Percentiles rank a stretch among this genome's conserved stretches.
Evolutionary conservation across 1,140 invertebrate genomes (phyloP).

Genomic region (Caenorhabditis remanei): DNA sequence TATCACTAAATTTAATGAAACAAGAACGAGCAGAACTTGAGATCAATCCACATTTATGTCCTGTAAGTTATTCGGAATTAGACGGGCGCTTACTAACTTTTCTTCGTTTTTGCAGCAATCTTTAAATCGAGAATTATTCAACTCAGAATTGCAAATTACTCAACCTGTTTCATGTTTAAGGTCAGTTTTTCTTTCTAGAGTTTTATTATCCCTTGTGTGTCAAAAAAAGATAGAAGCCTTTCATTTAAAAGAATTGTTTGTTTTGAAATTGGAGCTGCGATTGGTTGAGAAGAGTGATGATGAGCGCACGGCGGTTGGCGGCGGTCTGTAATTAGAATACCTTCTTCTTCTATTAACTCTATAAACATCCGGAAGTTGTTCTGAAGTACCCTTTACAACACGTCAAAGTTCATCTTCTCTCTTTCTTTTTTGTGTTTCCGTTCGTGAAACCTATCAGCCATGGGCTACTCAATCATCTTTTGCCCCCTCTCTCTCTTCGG

Average conservation of each 20-base stretch:
- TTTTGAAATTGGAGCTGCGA: neutral
- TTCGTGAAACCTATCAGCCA: slow-evolving; percentile 7
- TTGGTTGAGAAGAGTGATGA: neutral
- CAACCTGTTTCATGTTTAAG: slow-evolving; percentile 66
- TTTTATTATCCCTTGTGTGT: neutral
- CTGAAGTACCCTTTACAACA: neutral
- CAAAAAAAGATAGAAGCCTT: neutral
- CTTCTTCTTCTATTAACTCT: slow-evolving; percentile 5
- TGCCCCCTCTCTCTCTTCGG: neutral
- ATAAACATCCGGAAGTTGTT: neutral
- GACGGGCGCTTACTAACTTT: neutral
- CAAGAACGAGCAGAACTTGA: slow-evolving; percentile 76
- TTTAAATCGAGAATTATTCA: slow-evolving; percentile 67
- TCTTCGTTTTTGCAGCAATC: slow-evolving; percentile 23
- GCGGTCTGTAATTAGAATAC: slow-evolving; percentile 7
- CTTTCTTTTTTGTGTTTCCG: neutral
- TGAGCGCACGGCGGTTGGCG: neutral
- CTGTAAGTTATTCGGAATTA: neutral
- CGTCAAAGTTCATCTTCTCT: neutral
- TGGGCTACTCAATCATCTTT: slow-evolving; percentile 45
- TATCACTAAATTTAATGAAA: slow-evolving; percentile 77
- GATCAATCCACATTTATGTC: slow-evolving; percentile 53
- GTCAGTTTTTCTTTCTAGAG: slow-evolving; percentile 52
- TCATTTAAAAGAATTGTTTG: neutral
- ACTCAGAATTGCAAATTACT: slow-evolving; percentile 63